Base-by-base conservation (phyloP, 2,888 invertebrate genomes). In the Leptura quadrifasciata region DNA sequence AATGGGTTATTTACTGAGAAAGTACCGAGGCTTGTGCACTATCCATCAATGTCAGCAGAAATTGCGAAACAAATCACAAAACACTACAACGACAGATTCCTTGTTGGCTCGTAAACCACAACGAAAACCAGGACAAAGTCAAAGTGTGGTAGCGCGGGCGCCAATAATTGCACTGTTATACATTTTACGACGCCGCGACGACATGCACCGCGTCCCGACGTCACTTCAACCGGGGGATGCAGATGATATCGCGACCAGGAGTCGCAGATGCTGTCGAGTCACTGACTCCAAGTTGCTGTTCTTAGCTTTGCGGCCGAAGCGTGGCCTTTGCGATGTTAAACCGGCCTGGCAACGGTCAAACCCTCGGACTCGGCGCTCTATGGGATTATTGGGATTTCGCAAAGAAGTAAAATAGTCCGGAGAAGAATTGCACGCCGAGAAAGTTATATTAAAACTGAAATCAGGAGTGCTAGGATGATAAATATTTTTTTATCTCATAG, bases 221-320 rank as follows among this genome's bases (percentile, higher is more conserved):
- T 68, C 74, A 68, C 65, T 58, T 73, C 60, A 71, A n/a, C 57
- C 74, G 79, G 57, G 77, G 76, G 76, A 76, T 75, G 76, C 61
- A 77, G 78, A 75, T 77, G 74, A 76, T 57, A 68, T 57, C 73
- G 77, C 77, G 77, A 65, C 74, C 76, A 74, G 61, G 76, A 74
- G 75, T 84, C 83, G 80, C 85, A 85, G 85, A 84, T 84, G 85
- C 85, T 83, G 83, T 81, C 81, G 81, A 86, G 86, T 87, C 86
- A 87, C 86, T 87, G 86, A 87, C 85, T 85, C 69, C 75, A 31
- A 72, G 78, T 78, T 79, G 81, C 79, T 75, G 81, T 79, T 83
- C 82, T 81, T 79, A 60, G 81, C 55, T 67, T 69, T 72, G 75
- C 65, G 78, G 63, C 24, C 73, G 73, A 24, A 31, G 35, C 79